These are phyloP conservation scores for Balanococcus diminutus DNA, from an alignment of 2,888 invertebrate species.

Conservation along the genomic window DNA sequence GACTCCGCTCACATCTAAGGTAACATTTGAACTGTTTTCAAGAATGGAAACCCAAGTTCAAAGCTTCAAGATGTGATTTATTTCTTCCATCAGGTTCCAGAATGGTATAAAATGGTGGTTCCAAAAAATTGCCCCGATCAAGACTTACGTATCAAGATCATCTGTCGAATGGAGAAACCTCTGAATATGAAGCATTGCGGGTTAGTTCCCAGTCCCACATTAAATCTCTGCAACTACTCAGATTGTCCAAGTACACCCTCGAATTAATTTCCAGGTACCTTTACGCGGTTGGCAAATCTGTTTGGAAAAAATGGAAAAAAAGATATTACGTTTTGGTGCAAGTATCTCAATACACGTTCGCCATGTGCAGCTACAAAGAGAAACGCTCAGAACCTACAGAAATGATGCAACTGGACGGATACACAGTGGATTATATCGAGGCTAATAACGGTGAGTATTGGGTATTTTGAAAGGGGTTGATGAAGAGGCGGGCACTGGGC, in stretches of 20 bases:
- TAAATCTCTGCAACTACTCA: not conserved
- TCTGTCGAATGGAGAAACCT: conserved; percentile 98
- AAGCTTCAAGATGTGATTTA: not conserved
- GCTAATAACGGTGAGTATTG: conserved; percentile 80
- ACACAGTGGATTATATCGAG: conserved; percentile 99
- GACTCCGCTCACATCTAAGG: conserved; percentile 85
- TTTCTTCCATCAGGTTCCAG: conserved; percentile 72
- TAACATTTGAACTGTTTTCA: conserved; percentile 61
- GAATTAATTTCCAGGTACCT: conserved; percentile 71
- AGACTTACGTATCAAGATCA: conserved; percentile 95
- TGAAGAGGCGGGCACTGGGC: not conserved
- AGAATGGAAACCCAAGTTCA: not conserved
- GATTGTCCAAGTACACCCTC: no score
- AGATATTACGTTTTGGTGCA: conserved; percentile 98
- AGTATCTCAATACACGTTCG: conserved; percentile 99
- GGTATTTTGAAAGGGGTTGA: conserved; percentile 3
- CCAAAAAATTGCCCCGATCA: conserved; percentile 94
- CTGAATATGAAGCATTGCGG: conserved; percentile 99
- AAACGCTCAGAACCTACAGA: conserved; percentile 99
- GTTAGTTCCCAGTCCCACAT: conserved; percentile 63
- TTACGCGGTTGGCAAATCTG: conserved; percentile 91
- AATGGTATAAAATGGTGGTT: conserved; percentile 98
- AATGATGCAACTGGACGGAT: conserved; percentile 99
- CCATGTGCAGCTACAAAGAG: conserved; percentile 99
- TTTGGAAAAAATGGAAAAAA: conserved; percentile 99